Evolutionary conservation across 2,113 vertebrate genomes (phyloP), one percentile per base, ranked within the genome.

Genomic region (Motacilla tschutschensis): DNA sequence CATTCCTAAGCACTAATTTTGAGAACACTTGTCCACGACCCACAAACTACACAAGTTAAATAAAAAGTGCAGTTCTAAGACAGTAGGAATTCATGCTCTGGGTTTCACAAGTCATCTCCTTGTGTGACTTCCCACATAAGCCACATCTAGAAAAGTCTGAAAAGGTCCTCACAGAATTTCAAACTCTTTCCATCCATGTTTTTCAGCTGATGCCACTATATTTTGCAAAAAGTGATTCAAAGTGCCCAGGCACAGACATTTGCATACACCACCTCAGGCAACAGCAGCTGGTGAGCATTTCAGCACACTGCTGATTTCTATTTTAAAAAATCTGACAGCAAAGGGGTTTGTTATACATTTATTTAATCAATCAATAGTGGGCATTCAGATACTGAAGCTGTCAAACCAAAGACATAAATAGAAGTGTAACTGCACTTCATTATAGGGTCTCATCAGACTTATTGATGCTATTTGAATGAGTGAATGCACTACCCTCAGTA

Each of bases 261-360:
- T 77, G 55, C 55, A 71, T 65, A 65, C 47, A 60, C 28, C 41
- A 60, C 89, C 83, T 88, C 73, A 74, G 87, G 83, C 80, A 77
- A 88, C 51, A 89, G 74, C 57, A 85, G 85, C 60, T 87, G 55
- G 18, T 82, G 44, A 91, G 62, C 64, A 58, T 51, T 90, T 82
- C 53, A 80, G 64, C 65, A 29, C 35, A 62, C 71, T 92, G 69
- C 38, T 78, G 87, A 88, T 72, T 77, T 83, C 88, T 85, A 15
- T 66, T 86, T 18, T 36, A 86, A 67, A 71, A 71, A 88, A 51
- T 57, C 48, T 85, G 69, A 84, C 71, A 88, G 72, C 38, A 69
- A 51, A 78, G 20, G 48, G 9, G 33, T 53, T 92, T 78, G n/a
- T 7, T 92, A 91, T 62, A 79, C 57, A 66, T 78, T 69, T 78